These are phyloP conservation scores for Cheiracanthium punctorium DNA, from an alignment of 2,888 invertebrate genomes.

Conservation along the genomic window DNA sequence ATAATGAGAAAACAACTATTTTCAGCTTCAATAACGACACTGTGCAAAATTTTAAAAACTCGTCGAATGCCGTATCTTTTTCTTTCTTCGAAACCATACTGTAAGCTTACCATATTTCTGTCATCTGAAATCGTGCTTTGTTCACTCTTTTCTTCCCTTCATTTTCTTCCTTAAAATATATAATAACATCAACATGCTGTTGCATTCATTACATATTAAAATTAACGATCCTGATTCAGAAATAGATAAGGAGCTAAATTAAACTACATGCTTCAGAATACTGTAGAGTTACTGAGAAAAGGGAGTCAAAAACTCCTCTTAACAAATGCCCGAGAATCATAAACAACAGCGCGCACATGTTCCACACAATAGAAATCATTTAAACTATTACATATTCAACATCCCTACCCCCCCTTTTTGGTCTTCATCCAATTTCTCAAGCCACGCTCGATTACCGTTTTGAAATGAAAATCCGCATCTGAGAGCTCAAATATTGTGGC, in stretches of 20 bases:
- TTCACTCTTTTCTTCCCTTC: no score
- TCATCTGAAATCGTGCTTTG: no score
- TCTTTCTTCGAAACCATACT: no score
- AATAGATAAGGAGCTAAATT: neutral
- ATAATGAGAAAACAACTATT: no score
- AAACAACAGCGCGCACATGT: neutral
- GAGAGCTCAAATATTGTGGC: slow-evolving; percentile 1
- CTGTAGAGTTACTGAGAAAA: neutral
- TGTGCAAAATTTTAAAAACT: no score
- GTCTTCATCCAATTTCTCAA: neutral
- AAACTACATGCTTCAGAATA: neutral
- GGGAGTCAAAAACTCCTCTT: neutral
- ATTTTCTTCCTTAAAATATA: no score
- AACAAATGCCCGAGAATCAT: neutral
- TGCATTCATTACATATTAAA: neutral
- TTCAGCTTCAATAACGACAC: no score
- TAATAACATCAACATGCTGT: neutral
- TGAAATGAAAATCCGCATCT: neutral
- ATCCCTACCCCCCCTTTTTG: neutral
- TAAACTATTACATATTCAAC: neutral
- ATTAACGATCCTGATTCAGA: neutral
- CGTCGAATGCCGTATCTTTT: no score
- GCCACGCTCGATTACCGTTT: slow-evolving; percentile 10
- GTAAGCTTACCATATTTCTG: no score
- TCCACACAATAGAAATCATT: neutral